Base-by-base conservation (phyloP, 2,888 invertebrate species). In the Harpalus rufipes region DNA sequence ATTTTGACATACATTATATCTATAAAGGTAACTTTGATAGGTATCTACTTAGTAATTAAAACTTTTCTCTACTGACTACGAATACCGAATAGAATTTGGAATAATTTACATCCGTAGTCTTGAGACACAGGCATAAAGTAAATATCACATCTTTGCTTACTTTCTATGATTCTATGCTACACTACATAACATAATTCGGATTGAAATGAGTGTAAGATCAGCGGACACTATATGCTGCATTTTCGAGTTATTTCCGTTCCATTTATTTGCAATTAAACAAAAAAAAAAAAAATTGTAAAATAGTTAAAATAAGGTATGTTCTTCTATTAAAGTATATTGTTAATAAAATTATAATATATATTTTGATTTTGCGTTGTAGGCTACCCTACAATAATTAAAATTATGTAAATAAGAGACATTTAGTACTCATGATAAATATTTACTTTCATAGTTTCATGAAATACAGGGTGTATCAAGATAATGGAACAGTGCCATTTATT, bases 121-220 rank as follows among this genome's bases (percentile, higher is more conserved):
- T 78, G 58, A 78, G 58, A 78, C 56, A 32, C 58, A 56, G 78
- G 58, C 59, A 58, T 56, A 78, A 63, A 81, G 65, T 41, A 41
- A 65, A 81, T 81, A 81, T 81, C 65, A 63, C 81, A 63, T 63
- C 44, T 14, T 58, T 41, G 81, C 81, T 81, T 81, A 65, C 56
- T 80, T 25, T 61, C 1, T 6, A 80, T 16, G 51, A 61, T 25
- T 61, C 1, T 6, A 80, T 16, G 51, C 16, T 39, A 80, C 59
- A 21, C 59, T 78, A 78, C 21, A 14, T 58, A 78, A 58, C 76
- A 76, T 78, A 78, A 78, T 78, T 78, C 78, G 78, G 78, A 74
- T 74, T 74, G 25, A 51, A 51, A 51, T 51, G 44, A 51, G 44
- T 4, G 0, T 0, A 51, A 51, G 44, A 12, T 10, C 12, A 12